Base-by-base conservation (phyloP, 2,113 vertebrate species). In the Gambusia affinis region DNA sequence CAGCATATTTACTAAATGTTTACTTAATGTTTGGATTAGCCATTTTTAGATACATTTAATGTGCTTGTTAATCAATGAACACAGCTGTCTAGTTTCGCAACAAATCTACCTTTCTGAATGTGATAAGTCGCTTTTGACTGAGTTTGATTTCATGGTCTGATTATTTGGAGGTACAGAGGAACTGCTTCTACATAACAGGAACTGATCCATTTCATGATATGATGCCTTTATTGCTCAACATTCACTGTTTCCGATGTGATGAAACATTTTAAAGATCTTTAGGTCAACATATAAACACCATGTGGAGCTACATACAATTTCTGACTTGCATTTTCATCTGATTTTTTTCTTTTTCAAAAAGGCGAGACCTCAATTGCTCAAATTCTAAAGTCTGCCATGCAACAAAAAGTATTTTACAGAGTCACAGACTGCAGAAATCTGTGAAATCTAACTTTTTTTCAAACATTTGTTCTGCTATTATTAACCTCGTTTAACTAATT, bases 151-250 rank as follows among this genome's bases (percentile, higher is more conserved):
- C 62, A 15, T 19, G 19, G 2, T 73, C 8, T 12, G 30, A 68
- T 62, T 8, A 12, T 57, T 73, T 64, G 63, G 10, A 27, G 28
- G 66, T 19, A n/a, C 60, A 60, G 42, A 69, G 61, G 66, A 74
- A 80, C 66, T 74, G 11, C 57, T 67, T 47, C 27, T 7, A 57
- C 27, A 17, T 44, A 64, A 83, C 78, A 85, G 87, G 87, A 89
- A 89, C 75, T 75, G 70, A 78, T 75, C 27, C 61, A 61, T 76
- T 78, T 68, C 10, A 8, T 47, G 33, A 76, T 44, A 76, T 60
- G 31, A 24, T 68, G 64, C 28, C 10, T 62, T 19, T 63, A 22
- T 78, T 81, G 60, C 47, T 11, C 39, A 78, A 66, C 33, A 54
- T 64, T 64, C 7, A 10, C 72, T 42, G 33, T 22, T 14, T n/a